Conservation (phyloP, 2,797 vertebrate genomes). For the Galago senegalensis region DNA sequence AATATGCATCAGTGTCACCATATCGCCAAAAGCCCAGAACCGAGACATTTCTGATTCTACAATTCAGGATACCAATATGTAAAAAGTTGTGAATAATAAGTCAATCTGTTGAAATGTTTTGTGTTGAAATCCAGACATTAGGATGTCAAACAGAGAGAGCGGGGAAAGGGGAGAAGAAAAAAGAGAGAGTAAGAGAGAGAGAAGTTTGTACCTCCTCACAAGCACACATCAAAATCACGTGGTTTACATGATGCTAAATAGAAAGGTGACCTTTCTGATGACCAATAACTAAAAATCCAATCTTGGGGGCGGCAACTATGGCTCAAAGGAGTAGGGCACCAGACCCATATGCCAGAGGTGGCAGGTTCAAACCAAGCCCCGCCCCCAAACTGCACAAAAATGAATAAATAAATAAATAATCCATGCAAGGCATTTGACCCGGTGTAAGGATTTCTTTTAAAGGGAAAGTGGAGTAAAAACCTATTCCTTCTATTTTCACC, state of each 20-base stretch:
- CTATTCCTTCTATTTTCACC: conserved; percentile 2
- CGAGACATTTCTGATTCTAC: conserved; percentile 1
- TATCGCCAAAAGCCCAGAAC: neutral
- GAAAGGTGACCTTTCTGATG: neutral
- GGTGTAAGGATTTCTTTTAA: neutral
- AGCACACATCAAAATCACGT: neutral
- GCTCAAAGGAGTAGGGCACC: too few species aligned
- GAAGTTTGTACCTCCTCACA: neutral
- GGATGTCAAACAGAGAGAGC: neutral
- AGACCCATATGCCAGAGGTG: too few species aligned
- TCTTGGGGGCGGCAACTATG: too few species aligned
- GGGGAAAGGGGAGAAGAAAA: neutral
- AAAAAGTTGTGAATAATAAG: conserved; percentile 54
- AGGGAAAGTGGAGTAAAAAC: neutral
- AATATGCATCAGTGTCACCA: conserved; percentile 56
- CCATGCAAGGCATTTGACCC: neutral
- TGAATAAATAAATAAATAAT: neutral
- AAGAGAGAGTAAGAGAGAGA: too few species aligned
- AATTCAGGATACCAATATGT: conserved; percentile 50
- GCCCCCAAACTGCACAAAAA: too few species aligned
- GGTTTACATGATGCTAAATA: neutral
- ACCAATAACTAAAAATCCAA: conserved; percentile 20
- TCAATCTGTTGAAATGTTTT: conserved; percentile 44
- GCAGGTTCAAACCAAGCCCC: too few species aligned
- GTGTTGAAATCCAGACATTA: conserved; percentile 68